Percentiles rank a stretch among this genome's conserved stretches.
Conservation (phyloP, 2,888 invertebrate genomes). For the Dolichomitus sp. region DNA sequence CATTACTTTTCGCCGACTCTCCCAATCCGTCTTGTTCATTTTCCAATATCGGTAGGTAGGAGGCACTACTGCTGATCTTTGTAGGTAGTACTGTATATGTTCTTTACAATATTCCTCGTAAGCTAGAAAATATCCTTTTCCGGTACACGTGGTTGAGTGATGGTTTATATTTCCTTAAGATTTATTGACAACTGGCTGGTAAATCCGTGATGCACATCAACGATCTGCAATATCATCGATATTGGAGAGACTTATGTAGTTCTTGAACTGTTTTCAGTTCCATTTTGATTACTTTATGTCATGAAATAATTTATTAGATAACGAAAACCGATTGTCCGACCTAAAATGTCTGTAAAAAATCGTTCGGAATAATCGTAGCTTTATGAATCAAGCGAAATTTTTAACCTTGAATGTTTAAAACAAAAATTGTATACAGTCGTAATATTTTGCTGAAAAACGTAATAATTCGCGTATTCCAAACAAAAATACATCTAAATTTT, state of each 20-base stretch:
- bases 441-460: too few species aligned
- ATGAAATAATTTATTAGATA: neutral
- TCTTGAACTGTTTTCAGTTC: neutral
- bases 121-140: conserved; percentile 32
- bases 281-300: neutral
- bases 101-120: conserved; percentile 35
- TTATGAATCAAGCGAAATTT: too few species aligned
- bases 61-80: conserved; percentile 14
- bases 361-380: too few species aligned
- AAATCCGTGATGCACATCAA: conserved; percentile 5
- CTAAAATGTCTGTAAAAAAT: too few species aligned
- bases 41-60: conserved; percentile 15
- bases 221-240: neutral
- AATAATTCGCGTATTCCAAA: too few species aligned
- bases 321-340: too few species aligned
- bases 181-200: conserved; percentile 26
- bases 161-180: conserved; percentile 37
- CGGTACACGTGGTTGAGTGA: conserved; percentile 38
- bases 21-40: conserved; percentile 37
- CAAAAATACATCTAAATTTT: too few species aligned
- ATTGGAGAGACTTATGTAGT: neutral
- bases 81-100: conserved; percentile 5
- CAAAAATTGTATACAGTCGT: too few species aligned
- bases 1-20: conserved; percentile 46
- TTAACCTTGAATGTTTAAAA: too few species aligned